Evolutionary conservation across 2,888 invertebrate genomes (phyloP).

Genomic region (Diaperis boleti): DNA sequence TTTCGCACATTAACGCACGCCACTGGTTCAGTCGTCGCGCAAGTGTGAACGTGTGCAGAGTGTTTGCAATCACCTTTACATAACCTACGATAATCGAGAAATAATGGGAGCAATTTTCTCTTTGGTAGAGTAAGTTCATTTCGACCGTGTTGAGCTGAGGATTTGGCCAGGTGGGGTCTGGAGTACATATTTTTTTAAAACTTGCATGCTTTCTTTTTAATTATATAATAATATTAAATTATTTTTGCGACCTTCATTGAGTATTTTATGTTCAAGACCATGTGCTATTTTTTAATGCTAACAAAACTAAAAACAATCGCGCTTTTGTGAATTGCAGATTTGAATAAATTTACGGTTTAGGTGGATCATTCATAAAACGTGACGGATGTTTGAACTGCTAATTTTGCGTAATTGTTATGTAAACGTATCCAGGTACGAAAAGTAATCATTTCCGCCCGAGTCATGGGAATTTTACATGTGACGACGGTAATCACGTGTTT

Average conservation of each 20-base stretch:
- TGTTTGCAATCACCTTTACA: slow-evolving; percentile 28
- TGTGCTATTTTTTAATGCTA: no score
- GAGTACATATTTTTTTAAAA: no score
- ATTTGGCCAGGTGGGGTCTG: no score
- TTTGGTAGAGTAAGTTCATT: slow-evolving; percentile 12
- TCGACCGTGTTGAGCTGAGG: neutral
- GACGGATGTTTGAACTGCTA: no score
- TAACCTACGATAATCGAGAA: slow-evolving; percentile 18
- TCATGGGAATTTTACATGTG: neutral
- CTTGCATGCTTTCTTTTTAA: no score
- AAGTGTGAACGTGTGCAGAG: slow-evolving; percentile 19
- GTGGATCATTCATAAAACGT: neutral
- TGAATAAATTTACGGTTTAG: no score
- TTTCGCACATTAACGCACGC: neutral
- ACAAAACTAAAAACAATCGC: no score
- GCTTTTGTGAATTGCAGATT: no score
- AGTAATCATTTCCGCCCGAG: neutral
- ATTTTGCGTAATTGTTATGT: neutral
- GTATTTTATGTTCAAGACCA: no score
- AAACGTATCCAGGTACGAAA: no score
- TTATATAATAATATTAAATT: no score
- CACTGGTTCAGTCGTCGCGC: slow-evolving; percentile 29
- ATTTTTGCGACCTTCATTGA: no score
- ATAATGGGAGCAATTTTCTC: slow-evolving; percentile 12
- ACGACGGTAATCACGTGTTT: neutral